phyloP scores from a whole-genome alignment of 1,140 invertebrate genomes.

The Diachasma alloeum region DNA sequence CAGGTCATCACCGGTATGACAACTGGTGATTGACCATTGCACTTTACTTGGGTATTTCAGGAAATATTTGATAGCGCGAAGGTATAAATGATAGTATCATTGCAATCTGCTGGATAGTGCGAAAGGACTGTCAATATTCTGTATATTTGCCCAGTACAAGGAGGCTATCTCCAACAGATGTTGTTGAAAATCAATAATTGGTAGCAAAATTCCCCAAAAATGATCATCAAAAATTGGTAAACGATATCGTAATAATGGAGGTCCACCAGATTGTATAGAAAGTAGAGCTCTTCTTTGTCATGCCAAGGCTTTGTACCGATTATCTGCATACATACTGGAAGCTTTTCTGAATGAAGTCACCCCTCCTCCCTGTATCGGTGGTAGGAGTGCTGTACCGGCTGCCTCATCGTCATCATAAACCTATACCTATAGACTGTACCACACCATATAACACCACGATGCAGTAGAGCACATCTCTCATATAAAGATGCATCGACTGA shows the following conservation, averaged over 20 bases:
- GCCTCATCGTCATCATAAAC: conserved; percentile 11
- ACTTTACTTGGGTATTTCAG: no score
- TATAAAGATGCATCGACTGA: conserved; percentile 35
- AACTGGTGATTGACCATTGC: no score
- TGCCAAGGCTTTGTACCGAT: conserved; percentile 60
- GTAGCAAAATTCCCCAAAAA: no score
- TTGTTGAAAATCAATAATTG: no score
- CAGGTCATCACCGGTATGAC: no score
- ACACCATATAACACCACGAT: background rate
- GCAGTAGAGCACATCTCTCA: background rate
- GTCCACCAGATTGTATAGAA: background rate
- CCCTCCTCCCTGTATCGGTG: conserved; percentile 18
- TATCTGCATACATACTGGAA: conserved; percentile 55
- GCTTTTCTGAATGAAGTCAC: conserved; percentile 42
- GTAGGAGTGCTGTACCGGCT: background rate
- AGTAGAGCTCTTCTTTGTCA: conserved; percentile 46
- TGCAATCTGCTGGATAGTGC: no score
- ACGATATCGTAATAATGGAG: background rate
- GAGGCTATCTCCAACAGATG: no score
- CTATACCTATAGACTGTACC: background rate
- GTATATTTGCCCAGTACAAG: no score
- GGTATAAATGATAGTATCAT: no score
- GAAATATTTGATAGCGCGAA: no score
- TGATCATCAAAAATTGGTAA: background rate
- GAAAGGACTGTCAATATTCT: no score